phyloP scores from a whole-genome alignment of 2,113 vertebrate species.

The Rhipidura dahli region DNA sequence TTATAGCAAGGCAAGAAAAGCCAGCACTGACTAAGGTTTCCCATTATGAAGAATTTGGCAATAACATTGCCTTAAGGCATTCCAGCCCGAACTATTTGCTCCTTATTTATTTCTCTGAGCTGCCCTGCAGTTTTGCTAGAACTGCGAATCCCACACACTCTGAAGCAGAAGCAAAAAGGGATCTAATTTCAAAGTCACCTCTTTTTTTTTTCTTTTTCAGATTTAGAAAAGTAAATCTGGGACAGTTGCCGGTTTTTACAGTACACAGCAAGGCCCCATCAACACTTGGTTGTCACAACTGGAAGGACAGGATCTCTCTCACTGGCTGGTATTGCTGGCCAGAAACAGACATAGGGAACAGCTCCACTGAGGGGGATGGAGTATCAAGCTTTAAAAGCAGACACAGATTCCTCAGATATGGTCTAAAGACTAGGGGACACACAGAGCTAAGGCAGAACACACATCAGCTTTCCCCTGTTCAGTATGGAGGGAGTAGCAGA shows the following conservation, averaged over 20 bases:
- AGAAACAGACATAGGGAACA: not conserved
- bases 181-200: not conserved
- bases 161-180: not conserved
- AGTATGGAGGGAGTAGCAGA: not conserved
- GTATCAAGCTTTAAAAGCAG: not conserved
- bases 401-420: not conserved
- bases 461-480: not conserved
- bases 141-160: not conserved
- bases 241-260: not conserved
- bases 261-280: not conserved
- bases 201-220: not conserved
- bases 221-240: not conserved
- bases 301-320: not conserved
- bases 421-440: not conserved
- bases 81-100: not conserved
- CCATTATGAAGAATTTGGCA: not conserved
- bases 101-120: not conserved
- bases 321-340: not conserved
- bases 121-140: not conserved
- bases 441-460: not conserved
- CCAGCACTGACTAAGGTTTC: not conserved
- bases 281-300: not conserved
- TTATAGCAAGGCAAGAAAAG: not conserved
- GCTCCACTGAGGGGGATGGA: not conserved
- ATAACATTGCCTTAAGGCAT: not conserved